A percentile compares a stretch with the other conserved stretches of the same genome.
Evolutionary conservation across 2,797 vertebrate genomes (phyloP).

Genomic region (Cossypha polioptera): DNA sequence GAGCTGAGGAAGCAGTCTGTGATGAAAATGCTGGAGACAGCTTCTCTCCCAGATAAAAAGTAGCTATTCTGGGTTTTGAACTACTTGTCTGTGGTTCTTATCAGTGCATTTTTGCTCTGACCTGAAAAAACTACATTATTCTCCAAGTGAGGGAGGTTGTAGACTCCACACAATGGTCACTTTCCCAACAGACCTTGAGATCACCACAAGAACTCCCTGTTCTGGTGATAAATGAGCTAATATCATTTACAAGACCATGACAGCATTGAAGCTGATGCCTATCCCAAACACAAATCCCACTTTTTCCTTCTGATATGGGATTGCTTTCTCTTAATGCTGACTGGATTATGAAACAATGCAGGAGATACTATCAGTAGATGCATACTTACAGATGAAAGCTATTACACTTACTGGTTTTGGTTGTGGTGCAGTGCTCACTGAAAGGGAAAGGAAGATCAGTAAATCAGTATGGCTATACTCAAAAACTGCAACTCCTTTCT

Average conservation of each 20-base stretch:
- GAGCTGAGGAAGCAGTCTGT: background rate
- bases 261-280: background rate
- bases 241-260: background rate
- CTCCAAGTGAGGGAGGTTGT: background rate
- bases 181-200: background rate
- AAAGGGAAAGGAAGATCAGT: slow-evolving; percentile 57
- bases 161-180: background rate
- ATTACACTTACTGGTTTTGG: slow-evolving; percentile 89
- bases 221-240: background rate
- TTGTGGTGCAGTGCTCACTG: slow-evolving; percentile 95
- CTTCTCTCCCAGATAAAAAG: background rate
- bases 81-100: background rate
- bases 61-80: background rate
- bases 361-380: background rate
- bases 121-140: background rate
- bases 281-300: background rate
- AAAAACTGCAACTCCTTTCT: background rate
- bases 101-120: background rate
- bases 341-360: background rate
- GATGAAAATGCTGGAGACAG: background rate
- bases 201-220: background rate
- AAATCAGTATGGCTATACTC: background rate
- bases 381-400: background rate
- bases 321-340: background rate
- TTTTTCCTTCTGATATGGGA: background rate